phyloP scores from a whole-genome alignment of 2,797 vertebrate species.

The Tauraco hartlaubi region DNA sequence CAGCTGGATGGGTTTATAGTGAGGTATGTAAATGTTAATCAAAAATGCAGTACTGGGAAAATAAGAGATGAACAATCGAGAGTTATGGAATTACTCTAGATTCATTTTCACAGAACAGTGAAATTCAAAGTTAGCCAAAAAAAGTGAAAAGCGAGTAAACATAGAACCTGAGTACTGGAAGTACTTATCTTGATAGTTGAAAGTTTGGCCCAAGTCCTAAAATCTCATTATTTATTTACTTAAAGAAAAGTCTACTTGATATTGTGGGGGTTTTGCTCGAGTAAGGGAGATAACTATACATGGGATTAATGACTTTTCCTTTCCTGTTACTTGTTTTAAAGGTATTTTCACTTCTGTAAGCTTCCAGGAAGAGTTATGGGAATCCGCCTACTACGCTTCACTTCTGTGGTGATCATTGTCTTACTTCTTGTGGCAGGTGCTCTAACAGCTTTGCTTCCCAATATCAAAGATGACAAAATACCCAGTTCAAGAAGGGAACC shows the following conservation, averaged over 20 bases:
- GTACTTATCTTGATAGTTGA: background rate
- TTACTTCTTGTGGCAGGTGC: constrained; percentile 82
- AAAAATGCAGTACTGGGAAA: background rate
- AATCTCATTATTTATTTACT: background rate
- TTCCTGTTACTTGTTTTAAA: constrained; percentile 43
- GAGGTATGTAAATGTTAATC: background rate
- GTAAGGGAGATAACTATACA: background rate
- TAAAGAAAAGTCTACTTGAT: background rate
- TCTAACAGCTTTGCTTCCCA: constrained; percentile 82
- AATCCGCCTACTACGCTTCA: constrained; percentile 76
- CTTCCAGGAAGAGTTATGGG: constrained; percentile 82
- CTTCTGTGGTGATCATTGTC: constrained; percentile 77
- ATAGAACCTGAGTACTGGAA: background rate
- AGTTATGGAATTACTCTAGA: background rate
- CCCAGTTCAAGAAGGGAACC: constrained; percentile 72
- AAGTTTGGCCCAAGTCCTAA: background rate
- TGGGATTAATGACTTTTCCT: background rate
- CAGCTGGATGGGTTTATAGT: background rate
- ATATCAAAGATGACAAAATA: constrained; percentile 80
- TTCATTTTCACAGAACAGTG: background rate
- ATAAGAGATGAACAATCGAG: background rate
- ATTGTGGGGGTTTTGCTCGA: background rate
- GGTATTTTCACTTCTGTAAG: constrained; percentile 78
- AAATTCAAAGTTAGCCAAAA: background rate
- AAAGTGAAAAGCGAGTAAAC: background rate